Percentiles rank a stretch among this genome's conserved stretches.
Conservation (phyloP, 2,113 vertebrate species). For the Eptesicus fuscus region DNA sequence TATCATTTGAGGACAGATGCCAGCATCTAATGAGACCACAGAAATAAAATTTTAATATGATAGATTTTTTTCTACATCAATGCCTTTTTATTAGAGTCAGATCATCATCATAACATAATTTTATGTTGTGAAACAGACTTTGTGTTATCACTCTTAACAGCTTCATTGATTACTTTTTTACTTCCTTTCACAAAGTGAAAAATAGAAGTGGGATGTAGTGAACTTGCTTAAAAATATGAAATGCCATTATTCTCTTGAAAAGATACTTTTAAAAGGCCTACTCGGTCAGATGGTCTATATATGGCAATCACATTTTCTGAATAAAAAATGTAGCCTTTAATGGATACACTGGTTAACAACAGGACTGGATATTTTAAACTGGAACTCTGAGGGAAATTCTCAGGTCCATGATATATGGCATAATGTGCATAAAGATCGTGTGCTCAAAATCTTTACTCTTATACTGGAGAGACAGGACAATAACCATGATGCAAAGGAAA, state of each 20-base stretch:
- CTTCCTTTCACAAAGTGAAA: conserved; percentile 24
- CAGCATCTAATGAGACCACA: not conserved
- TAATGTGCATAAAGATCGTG: not conserved
- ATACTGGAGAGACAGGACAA: not conserved
- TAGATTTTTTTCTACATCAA: conserved; percentile 35
- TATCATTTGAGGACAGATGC: conserved; percentile 9
- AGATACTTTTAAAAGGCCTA: not conserved
- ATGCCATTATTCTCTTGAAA: conserved; percentile 19
- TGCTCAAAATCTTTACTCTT: not conserved
- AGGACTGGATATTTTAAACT: not conserved
- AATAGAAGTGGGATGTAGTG: not conserved
- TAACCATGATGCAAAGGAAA: not conserved
- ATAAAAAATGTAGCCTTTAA: conserved; percentile 18
- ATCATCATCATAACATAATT: conserved; percentile 27
- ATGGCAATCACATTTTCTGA: not conserved
- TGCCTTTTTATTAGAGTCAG: conserved; percentile 45
- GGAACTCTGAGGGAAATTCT: not conserved
- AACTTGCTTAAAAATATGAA: not conserved
- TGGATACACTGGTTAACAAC: not conserved
- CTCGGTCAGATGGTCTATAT: not conserved
- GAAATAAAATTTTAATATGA: conserved; percentile 57
- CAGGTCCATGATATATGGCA: not conserved
- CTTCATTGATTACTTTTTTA: conserved; percentile 46
- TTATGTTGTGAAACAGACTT: conserved; percentile 39
- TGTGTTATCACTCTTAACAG: not conserved